Conservation (phyloP, 2,797 vertebrate species). For the Odontamblyopus lacepedii region DNA sequence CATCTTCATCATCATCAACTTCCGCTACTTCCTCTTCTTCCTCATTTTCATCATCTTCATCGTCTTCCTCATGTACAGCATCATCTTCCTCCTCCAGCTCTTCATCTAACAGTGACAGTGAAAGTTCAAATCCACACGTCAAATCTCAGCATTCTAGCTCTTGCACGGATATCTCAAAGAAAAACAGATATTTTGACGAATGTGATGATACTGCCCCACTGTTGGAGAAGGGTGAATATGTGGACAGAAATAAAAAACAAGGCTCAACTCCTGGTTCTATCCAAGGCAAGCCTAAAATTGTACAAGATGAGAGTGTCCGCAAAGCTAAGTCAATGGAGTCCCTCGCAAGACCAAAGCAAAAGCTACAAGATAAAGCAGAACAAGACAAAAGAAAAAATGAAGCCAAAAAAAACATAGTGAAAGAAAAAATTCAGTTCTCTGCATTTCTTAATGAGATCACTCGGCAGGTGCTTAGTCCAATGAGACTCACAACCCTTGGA, state of each 20-base stretch:
- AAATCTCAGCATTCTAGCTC: conserved; percentile 74
- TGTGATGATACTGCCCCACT: conserved; percentile 65
- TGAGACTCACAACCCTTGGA: conserved; percentile 81
- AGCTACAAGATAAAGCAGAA: conserved; percentile 51
- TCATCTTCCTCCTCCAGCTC: conserved; percentile 64
- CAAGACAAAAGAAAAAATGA: conserved; percentile 59
- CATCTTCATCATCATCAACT: conserved; percentile 53
- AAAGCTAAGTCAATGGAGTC: conserved; percentile 83
- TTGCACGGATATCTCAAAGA: conserved; percentile 75
- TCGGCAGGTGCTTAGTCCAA: conserved; percentile 83
- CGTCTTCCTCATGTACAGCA: conserved; percentile 37
- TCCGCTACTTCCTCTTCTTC: conserved; percentile 47
- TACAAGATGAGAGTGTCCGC: conserved; percentile 57
- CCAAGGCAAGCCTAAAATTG: conserved; percentile 29
- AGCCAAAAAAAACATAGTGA: conserved; percentile 64
- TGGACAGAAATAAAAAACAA: conserved; percentile 44
- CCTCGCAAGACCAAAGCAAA: conserved; percentile 54
- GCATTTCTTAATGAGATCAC: conserved; percentile 87
- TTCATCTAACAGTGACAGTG: conserved; percentile 72
- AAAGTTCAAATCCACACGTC: conserved; percentile 28
- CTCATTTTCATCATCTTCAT: conserved; percentile 44
- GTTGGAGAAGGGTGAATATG: conserved; percentile 43
- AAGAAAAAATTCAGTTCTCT: conserved; percentile 83
- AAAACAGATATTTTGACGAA: conserved; percentile 62
- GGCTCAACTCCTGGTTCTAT: conserved; percentile 25